Evolutionary conservation across 2,797 vertebrate species (phyloP).

Genomic region (Rhadinocentrus ornatus): DNA sequence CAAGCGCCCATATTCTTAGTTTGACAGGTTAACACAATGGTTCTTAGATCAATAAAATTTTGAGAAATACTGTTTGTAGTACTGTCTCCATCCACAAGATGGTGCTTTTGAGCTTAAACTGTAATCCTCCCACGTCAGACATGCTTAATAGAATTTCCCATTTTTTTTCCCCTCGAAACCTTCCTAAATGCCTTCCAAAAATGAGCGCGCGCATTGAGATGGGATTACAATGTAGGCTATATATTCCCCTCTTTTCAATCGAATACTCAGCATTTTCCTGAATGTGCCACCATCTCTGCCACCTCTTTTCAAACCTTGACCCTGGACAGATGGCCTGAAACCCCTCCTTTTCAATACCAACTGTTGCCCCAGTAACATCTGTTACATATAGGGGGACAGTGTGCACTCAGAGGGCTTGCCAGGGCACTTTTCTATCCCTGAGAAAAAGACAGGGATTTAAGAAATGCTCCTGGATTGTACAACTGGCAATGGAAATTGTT

Average conservation of each 20-base stretch:
- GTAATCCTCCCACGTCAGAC: neutral
- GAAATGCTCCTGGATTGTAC: conserved; percentile 37
- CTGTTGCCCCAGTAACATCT: conserved; percentile 89
- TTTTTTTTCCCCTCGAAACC: conserved; percentile 27
- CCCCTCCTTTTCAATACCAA: conserved; percentile 85
- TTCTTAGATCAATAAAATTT: conserved; percentile 45
- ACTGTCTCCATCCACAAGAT: conserved; percentile 62
- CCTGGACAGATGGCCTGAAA: conserved; percentile 87
- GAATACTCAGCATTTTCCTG: conserved; percentile 73
- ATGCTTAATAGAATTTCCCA: conserved; percentile 32
- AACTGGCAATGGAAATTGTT: conserved; percentile 12
- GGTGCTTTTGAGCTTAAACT: conserved; percentile 50
- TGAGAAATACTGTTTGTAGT: conserved; percentile 17
- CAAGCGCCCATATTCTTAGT: neutral
- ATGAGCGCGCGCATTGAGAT: conserved; percentile 62
- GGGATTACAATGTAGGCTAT: conserved; percentile 69
- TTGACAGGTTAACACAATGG: neutral
- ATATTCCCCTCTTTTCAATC: conserved; percentile 65
- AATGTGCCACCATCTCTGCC: conserved; percentile 77
- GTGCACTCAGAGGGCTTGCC: conserved; percentile 56
- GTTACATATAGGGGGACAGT: conserved; percentile 77
- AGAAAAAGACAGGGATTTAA: conserved; percentile 30
- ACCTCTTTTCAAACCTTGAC: conserved; percentile 85
- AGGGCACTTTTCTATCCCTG: conserved; percentile 51
- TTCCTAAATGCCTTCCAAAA: conserved; percentile 54